Evolutionary conservation across 2,888 invertebrate genomes (phyloP), one percentile per base, ranked within the genome.

Genomic region (Mongoloraphidia duomilia): DNA sequence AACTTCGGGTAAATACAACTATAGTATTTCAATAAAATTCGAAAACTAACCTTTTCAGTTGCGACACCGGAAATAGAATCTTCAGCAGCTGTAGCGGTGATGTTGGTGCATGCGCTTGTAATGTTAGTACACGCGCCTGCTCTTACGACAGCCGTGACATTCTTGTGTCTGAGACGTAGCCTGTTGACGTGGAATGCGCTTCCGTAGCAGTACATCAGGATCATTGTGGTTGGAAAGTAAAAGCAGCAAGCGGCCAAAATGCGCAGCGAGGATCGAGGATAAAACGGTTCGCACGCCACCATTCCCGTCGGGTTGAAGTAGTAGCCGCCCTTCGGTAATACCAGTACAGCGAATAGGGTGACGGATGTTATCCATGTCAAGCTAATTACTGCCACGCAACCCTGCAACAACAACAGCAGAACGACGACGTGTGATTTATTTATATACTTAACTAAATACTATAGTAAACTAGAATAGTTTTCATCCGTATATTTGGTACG

Each of bases 191-290:
- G 89, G 65, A 89, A 89, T 44, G 89, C 89, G 17, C 88, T 88
- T 35, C 89, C 89, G 63, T 90, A 90, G 69, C 89, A 89, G 65
- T 90, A 90, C 88, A 89, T 89, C 60, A 90, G 73, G 52, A 88
- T 85, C 89, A 90, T 89, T 34, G 89, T 89, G 33, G 90, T 89
- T 17, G 90, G 89, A 60, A 90, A 90, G 67, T 90, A 91, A 69
- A 90, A 86, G 53, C 85, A 82, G 67, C 89, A 90, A 59, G 88
- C 88, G 51, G 89, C 80, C 56, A 90, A 71, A 59, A 89, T 89
- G 61, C 89, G 80, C 64, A 72, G 75, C 61, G 73, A 75, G 39
- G 73, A 68, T 61, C 84, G 79, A 59, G 84, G 80, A 65, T 87
- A 90, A 65, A 89, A 89, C 34, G 90, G 89, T 63, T 90, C 90